These are phyloP conservation scores for Muricea muricata DNA, from an alignment of 92 coral and sea anemone species.

Conservation along the genomic window DNA sequence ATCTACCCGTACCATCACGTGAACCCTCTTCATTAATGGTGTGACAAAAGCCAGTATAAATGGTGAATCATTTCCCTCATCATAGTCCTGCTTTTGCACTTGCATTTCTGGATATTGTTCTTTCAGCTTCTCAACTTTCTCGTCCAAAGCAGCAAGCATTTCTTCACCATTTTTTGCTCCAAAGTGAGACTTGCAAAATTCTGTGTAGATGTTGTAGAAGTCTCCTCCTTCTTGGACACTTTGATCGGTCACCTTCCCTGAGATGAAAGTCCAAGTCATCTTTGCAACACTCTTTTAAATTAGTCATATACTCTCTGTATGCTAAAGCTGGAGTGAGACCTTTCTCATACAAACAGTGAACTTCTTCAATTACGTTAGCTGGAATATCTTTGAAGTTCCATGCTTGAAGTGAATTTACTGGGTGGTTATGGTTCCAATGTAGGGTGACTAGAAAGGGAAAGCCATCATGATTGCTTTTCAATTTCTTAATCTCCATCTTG, in stretches of 20 bases:
- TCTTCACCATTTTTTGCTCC: constrained; percentile 33
- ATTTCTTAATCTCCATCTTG: neutral
- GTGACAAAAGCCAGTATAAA: constrained; percentile 24
- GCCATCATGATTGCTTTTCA: neutral
- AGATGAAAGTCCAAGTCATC: constrained; percentile 31
- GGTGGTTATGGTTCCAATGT: constrained; percentile 24
- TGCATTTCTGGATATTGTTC: constrained; percentile 10
- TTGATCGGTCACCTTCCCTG: constrained; percentile 32
- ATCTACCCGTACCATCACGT: constrained; percentile 21
- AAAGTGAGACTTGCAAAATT: constrained; percentile 33
- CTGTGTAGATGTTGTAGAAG: constrained; percentile 31
- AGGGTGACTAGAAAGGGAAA: neutral
- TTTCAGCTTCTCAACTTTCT: neutral
- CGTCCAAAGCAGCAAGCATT: constrained; percentile 34
- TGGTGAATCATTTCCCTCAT: constrained; percentile 16
- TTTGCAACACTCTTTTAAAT: constrained; percentile 2
- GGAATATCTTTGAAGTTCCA: constrained; percentile 9
- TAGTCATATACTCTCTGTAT: constrained; percentile 20
- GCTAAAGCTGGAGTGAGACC: constrained; percentile 7
- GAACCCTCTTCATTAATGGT: constrained; percentile 30
- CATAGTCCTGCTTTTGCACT: constrained; percentile 27
- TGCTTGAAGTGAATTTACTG: constrained; percentile 21
- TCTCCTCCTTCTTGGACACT: constrained; percentile 40
- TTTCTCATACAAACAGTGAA: neutral
- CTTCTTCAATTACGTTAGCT: neutral